Percentiles rank a stretch among this genome's conserved stretches.
Evolutionary conservation across 2,888 invertebrate species (phyloP).

Genomic region (Candidula unifasciata): DNA sequence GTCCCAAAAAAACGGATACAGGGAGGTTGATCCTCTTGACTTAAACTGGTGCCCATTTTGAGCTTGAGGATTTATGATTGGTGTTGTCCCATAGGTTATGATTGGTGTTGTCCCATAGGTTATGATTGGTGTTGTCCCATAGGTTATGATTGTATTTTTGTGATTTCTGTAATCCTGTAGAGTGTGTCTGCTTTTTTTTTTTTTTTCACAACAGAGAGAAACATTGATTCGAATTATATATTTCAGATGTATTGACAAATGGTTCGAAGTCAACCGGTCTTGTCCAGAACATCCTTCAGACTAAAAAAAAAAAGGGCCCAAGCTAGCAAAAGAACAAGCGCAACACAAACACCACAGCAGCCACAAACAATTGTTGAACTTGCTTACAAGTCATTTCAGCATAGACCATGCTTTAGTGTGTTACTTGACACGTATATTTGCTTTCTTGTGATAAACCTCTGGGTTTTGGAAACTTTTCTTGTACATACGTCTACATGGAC

Average conservation of each 20-base stretch:
- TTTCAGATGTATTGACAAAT: conserved; percentile 98
- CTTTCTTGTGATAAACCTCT: conserved; percentile 22
- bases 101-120: too few species aligned
- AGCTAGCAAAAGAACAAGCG: not conserved
- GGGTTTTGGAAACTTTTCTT: not conserved
- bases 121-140: too few species aligned
- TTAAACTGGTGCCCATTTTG: too few species aligned
- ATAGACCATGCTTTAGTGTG: not conserved
- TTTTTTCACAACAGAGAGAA: too few species aligned
- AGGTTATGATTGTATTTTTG: too few species aligned
- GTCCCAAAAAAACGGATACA: too few species aligned
- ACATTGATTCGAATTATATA: too few species aligned
- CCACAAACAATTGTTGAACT: not conserved
- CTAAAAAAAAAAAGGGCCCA: conserved; percentile 77
- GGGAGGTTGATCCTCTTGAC: too few species aligned
- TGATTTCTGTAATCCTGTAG: too few species aligned
- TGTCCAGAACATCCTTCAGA: conserved; percentile 99
- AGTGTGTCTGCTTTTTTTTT: too few species aligned
- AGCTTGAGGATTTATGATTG: too few species aligned
- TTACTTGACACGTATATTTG: not conserved
- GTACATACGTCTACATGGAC: conserved; percentile 16
- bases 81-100: too few species aligned
- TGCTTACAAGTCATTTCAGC: conserved; percentile 10
- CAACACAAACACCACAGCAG: not conserved
- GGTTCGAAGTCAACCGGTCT: conserved; percentile 99